These are phyloP conservation scores for Orthonychiurus folsomi DNA, from an alignment of 2,888 invertebrate species.

Conservation along the genomic window DNA sequence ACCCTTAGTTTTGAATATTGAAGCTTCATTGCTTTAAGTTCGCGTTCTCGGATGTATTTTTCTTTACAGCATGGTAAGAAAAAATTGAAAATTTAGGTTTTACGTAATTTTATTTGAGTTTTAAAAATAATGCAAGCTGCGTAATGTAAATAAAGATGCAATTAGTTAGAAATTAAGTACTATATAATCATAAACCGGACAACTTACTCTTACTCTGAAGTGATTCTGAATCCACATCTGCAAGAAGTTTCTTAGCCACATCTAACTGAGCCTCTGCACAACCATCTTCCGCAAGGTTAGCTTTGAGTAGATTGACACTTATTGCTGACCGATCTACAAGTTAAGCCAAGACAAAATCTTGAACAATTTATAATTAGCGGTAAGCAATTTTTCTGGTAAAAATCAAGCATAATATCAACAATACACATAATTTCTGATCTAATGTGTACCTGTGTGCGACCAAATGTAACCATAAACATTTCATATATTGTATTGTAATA, in stretches of 20 bases:
- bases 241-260: slow-evolving; percentile 68
- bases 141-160: background rate
- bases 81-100: too few relatives aligned
- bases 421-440: background rate
- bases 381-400: slow-evolving; percentile 2
- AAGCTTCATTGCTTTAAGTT: too few relatives aligned
- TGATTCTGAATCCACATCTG: slow-evolving; percentile 17
- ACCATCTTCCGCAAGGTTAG: slow-evolving; percentile 67
- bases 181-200: background rate
- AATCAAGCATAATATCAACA: background rate
- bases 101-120: too few relatives aligned
- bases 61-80: too few relatives aligned
- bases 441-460: background rate
- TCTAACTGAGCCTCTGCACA: slow-evolving; percentile 83
- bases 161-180: background rate
- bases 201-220: slow-evolving; percentile 22
- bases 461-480: too few relatives aligned
- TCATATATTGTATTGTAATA: background rate
- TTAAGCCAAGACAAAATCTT: background rate
- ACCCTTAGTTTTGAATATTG: too few relatives aligned
- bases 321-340: slow-evolving; percentile 40
- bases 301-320: slow-evolving; percentile 41
- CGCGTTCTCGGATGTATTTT: too few relatives aligned
- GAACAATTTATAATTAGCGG: background rate
- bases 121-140: slow-evolving; percentile 29